Base-by-base conservation (phyloP, 2,888 invertebrate species). In the Rhabditophanes sp. region DNA sequence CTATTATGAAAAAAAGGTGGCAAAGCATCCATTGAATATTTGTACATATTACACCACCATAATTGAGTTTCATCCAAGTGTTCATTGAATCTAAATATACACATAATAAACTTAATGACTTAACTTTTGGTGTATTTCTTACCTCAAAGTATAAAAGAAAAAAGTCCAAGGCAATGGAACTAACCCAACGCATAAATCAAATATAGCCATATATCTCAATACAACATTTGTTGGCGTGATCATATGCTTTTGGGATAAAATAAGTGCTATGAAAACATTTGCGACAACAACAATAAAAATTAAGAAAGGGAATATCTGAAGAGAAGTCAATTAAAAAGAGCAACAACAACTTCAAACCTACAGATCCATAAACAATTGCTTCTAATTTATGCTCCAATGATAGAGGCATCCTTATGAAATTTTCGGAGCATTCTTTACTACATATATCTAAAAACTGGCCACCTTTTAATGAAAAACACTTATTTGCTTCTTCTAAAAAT, bases 161-260 rank as follows among this genome's bases (percentile, higher is more conserved):
- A 85, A 77, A 29, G 84, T 76, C 76, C 82, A 83, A 0, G 84
- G 84, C 0, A 83, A 78, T 0, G 84, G 83, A 62, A 83, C 79
- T 33, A 83, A 73, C 60, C 84, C 78, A 0, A 87, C 88, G 66
- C 85, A 77, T 77, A 85, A 80, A 69, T 88, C 88, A 51, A 83
- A 82, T 3, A 88, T 73, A 0, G 88, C 87, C 84, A 88, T 88
- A n/a, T 80, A 81, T 30, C 56, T 53, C 5, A 60, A 40, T 3
- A 61, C 58, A 21, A 61, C 52, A 31, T 61, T 61, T 3, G 61
- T 61, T 12, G 61, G 56, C 9, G 60, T 54, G 23, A 56, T 37
- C 87, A 88, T 87, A 67, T 85, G 83, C 21, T 79, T 74, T 49
- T 82, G 80, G 37, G 82, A 78, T 20, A 88, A 72, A 1, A 88